Conservation (phyloP, 2,888 invertebrate genomes). For the Pomacea canaliculata region DNA sequence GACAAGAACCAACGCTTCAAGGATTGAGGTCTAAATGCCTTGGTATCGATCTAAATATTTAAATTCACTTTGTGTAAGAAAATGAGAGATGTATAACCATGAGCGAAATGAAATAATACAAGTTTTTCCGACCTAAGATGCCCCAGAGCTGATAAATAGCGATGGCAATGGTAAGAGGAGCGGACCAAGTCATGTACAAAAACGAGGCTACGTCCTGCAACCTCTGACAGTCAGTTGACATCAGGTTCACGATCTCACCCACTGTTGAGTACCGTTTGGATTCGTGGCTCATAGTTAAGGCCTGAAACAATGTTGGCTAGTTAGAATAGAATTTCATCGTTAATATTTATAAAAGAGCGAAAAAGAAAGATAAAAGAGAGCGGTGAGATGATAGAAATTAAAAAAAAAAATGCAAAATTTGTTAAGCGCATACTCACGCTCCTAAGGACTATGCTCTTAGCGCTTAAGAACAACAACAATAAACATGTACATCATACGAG, state of each 20-base stretch:
- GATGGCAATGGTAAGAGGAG: constrained; percentile 77
- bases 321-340: not conserved
- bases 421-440: no score
- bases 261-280: constrained; percentile 5
- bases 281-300: constrained; percentile 8
- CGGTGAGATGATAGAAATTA: not conserved
- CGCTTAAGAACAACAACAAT: no score
- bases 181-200: constrained; percentile 63
- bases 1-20: constrained; percentile 68
- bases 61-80: no score
- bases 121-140: not conserved
- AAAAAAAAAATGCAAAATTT: no score
- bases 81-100: not conserved
- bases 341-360: not conserved
- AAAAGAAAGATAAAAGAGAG: not conserved
- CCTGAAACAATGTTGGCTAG: not conserved
- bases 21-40: constrained; percentile 58
- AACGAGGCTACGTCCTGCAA: constrained; percentile 66
- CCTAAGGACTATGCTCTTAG: no score
- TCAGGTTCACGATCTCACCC: constrained; percentile 67
- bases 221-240: constrained; percentile 69
- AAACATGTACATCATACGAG: no score
- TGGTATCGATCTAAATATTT: constrained; percentile 65
- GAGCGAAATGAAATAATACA: not conserved
- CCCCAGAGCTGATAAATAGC: constrained; percentile 42